Conservation (phyloP, 2,797 vertebrate genomes). For the Chromis chromis region DNA sequence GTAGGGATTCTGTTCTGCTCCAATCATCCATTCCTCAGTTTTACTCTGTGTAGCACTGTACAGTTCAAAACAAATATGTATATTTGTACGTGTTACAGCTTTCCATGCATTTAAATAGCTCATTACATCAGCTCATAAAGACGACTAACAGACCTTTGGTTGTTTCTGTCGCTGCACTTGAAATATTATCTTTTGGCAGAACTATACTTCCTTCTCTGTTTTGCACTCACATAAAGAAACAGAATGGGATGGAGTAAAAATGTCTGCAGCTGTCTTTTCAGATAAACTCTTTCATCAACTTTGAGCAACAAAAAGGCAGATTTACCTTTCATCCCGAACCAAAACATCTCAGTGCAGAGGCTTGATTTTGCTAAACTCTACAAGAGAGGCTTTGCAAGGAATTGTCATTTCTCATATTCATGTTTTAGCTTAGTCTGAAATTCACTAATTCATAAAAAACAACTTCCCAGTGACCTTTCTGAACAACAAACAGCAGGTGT, state of each 20-base stretch:
- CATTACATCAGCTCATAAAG: constrained; percentile 68
- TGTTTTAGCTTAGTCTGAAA: constrained; percentile 7
- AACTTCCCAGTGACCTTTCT: not conserved
- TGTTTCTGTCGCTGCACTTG: constrained; percentile 32
- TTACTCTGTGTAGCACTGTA: no score
- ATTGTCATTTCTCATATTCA: not conserved
- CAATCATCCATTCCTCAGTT: not conserved
- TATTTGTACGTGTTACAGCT: constrained; percentile 49
- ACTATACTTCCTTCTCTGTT: not conserved
- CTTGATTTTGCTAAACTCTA: not conserved
- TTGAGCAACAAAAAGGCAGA: not conserved
- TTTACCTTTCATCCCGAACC: constrained; percentile 6
- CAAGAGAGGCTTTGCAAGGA: not conserved
- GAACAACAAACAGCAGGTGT: constrained; percentile 41
- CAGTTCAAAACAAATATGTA: constrained; percentile 23
- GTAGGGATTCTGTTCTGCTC: not conserved
- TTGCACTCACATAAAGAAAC: not conserved
- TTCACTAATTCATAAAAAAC: constrained; percentile 42
- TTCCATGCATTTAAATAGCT: constrained; percentile 85
- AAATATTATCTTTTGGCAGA: constrained; percentile 59
- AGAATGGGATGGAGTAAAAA: not conserved
- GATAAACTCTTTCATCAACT: constrained; percentile 7
- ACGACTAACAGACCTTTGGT: constrained; percentile 31
- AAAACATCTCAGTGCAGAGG: not conserved
- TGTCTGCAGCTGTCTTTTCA: not conserved